Percentiles rank a stretch among this genome's conserved stretches.
Conservation (phyloP, 2,888 invertebrate species). For the Catonia carolina region DNA sequence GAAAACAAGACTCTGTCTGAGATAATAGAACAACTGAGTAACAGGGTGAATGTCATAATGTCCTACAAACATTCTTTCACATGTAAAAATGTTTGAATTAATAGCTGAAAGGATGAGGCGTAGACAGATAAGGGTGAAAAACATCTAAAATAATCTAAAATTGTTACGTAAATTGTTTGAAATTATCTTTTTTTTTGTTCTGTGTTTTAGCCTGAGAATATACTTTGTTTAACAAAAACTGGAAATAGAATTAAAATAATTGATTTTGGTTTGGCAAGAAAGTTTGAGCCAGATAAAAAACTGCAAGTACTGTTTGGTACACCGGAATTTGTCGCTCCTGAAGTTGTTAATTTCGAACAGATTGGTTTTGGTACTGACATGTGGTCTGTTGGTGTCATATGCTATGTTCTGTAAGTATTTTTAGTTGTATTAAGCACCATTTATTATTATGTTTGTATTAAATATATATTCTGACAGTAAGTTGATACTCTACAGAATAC, state of each 20-base stretch:
- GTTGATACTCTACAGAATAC: too few relatives aligned
- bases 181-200: too few relatives aligned
- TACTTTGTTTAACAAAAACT: conserved; percentile 87
- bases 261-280: conserved; percentile 93
- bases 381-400: conserved; percentile 98
- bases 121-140: too few relatives aligned
- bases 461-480: too few relatives aligned
- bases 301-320: conserved; percentile 94
- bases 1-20: too few relatives aligned
- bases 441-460: neutral
- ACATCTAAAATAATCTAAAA: too few relatives aligned
- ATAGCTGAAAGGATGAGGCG: too few relatives aligned
- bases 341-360: conserved; percentile 97
- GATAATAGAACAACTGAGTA: too few relatives aligned
- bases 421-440: neutral
- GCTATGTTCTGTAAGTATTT: conserved; percentile 90
- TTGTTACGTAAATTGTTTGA: too few relatives aligned
- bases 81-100: too few relatives aligned
- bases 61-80: too few relatives aligned
- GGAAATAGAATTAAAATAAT: conserved; percentile 99
- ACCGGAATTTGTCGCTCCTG: conserved; percentile 97
- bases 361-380: conserved; percentile 95
- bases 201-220: conserved; percentile 82
- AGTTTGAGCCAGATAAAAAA: conserved; percentile 86
- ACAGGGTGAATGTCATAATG: too few relatives aligned